Conservation (phyloP, 2,888 invertebrate genomes). For the Cepaea hortensis region DNA sequence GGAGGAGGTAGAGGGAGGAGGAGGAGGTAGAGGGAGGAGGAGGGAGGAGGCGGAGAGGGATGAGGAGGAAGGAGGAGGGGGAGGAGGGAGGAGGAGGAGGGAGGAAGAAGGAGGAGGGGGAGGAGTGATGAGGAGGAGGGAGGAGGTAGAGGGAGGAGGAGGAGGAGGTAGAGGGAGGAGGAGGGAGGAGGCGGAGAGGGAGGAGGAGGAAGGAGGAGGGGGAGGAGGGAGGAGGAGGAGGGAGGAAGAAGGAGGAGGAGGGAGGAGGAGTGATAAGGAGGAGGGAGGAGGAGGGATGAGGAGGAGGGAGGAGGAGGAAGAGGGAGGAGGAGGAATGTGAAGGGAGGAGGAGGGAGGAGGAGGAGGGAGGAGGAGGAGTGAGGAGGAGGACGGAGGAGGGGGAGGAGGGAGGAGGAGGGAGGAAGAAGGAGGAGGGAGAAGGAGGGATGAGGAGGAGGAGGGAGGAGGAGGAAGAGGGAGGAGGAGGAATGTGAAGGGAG, state of each 20-base stretch:
- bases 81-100: background rate
- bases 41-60: too few species aligned
- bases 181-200: background rate
- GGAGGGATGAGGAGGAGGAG: too few species aligned
- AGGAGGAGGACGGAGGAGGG: too few species aligned
- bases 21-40: background rate
- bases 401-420: background rate
- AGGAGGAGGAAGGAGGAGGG: background rate
- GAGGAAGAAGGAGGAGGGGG: background rate
- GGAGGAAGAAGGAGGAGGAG: too few species aligned
- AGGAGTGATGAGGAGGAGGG: too few species aligned
- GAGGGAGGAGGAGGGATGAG: too few species aligned
- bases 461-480: too few species aligned
- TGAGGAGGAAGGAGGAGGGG: background rate
- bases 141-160: background rate
- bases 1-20: background rate
- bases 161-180: background rate
- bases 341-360: too few species aligned
- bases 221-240: background rate
- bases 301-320: background rate
- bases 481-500: too few species aligned
- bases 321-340: background rate
- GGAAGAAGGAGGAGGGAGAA: background rate
- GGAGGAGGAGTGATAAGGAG: background rate
- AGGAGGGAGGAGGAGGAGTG: too few species aligned